A percentile compares a stretch with the other conserved stretches of the same genome.
Conservation (phyloP, 2,797 vertebrate species). For the Acanthopagrus latus region DNA sequence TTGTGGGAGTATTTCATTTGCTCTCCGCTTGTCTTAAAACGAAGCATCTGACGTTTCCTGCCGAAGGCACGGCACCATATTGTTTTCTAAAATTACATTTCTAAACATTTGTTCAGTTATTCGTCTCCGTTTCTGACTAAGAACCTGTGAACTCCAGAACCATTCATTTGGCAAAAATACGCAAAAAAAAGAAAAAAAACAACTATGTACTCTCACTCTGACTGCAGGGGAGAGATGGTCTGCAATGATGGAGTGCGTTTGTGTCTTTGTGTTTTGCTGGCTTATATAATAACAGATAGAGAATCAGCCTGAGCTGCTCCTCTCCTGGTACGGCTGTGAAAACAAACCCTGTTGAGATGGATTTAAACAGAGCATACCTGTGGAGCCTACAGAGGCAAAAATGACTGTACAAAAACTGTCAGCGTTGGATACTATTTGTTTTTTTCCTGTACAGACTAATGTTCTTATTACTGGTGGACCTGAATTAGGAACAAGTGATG, state of each 20-base stretch:
- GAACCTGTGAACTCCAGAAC: conserved; percentile 55
- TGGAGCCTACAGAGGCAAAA: conserved; percentile 13
- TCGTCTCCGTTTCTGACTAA: conserved; percentile 58
- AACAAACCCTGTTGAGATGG: conserved; percentile 5
- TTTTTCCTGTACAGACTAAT: conserved; percentile 29
- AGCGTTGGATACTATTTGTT: conserved; percentile 15
- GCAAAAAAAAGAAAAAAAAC: conserved; percentile 2
- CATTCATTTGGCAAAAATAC: conserved; percentile 64
- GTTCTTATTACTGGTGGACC: conserved; percentile 16
- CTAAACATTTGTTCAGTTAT: conserved; percentile 68
- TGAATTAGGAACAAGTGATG: conserved; percentile 30
- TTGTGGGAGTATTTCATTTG: conserved; percentile 56
- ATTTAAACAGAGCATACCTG: conserved; percentile 34
- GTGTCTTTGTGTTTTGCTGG: conserved; percentile 63
- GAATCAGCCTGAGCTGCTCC: conserved; percentile 31
- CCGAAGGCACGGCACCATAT: conserved; percentile 67
- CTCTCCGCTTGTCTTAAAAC: conserved; percentile 54
- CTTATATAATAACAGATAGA: conserved; percentile 66
- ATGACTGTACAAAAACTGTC: not conserved
- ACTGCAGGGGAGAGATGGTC: conserved; percentile 68
- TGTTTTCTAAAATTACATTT: conserved; percentile 77
- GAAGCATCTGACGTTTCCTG: conserved; percentile 59
- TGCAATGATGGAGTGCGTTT: conserved; percentile 51
- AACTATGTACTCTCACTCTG: conserved; percentile 35
- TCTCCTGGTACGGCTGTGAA: conserved; percentile 34